Base-by-base conservation (phyloP, 2,113 vertebrate genomes). In the Leucoraja erinaceus region DNA sequence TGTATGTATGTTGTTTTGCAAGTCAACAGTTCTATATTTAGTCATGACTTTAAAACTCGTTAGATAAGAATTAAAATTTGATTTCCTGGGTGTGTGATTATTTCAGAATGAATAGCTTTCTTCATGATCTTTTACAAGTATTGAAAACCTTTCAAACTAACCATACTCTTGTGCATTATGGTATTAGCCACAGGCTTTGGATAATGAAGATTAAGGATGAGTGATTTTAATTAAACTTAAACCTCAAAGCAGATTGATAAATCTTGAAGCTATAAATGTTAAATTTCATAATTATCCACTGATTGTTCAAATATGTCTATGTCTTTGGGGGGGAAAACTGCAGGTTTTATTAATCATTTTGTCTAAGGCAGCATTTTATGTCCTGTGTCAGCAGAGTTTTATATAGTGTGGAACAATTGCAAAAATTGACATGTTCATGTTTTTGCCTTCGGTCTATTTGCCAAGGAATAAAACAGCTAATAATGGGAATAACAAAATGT, bases 181-280 rank as follows among this genome's bases (percentile, higher is more conserved):
- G 56, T 54, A 61, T 59, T 84, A 59, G n/a, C 25, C 56, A 59
- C 54, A 59, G 38, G 22, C 20, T 54, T 56, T n/a, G 47, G 56
- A 25, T 84, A 59, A 84, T 59, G 20, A 47, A 81, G 79, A 6
- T 20, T 83, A 54, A 56, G 47, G 79, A 83, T 83, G 79, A 83
- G 79, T 56, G 79, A 84, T 59, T 84, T 84, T 22, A 84, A 84
- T 84, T 25, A 84, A 84, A 84, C 9, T 14, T 84, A 28, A 66
- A 84, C 81, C 47, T 56, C 54, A 59, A 59, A 47, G 47, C 78
- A 81, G 54, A 81, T 54, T 28, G 81, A 84, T 59, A 56, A 7
- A 4, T 78, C 20, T 61, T 84, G 22, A 28, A 14, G 10, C 3
- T 54, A 84, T 59, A 84, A 84, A 59, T 84, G 81, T 84, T 56